Base-by-base conservation (phyloP, 2,113 vertebrate species). In the Euleptes europaea region DNA sequence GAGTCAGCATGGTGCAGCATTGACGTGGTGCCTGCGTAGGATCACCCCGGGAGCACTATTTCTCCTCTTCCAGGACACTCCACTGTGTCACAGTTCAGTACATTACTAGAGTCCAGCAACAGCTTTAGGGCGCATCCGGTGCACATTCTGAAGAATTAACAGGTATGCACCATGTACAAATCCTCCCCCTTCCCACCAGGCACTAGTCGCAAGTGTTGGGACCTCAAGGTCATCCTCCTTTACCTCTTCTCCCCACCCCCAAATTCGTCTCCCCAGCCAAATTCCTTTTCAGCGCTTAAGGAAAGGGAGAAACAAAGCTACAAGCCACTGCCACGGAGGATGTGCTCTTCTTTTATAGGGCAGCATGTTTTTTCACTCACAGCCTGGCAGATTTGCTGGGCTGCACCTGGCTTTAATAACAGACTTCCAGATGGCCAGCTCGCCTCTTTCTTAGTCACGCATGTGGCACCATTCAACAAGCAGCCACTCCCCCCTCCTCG, bases 331-430 rank as follows among this genome's bases (percentile, higher is more conserved):
- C 51, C 3, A 11, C 2, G 44, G n/a, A 57, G 28, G 60, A 47
- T 2, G 11, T 21, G 47, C 23, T 31, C 19, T 8, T 38, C 66
- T 70, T 78, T 1, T 17, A 8, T 57, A 60, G 65, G 81, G 57
- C 38, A 84, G 7, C 51, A 0, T 0, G 0, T 72, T 83, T 28
- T 88, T 13, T 49, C 49, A 14, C 47, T 42, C 76, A 10, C 83
- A 91, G 19, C 44, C 40, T 2, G 0, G 54, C 0, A 12, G 71
- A 86, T 70, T 67, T 72, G 70, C 63, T 90, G 87, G 84, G 67
- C 74, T 19, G 80, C 84, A 81, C 80, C 82, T 81, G 84, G 74
- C 71, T n/a, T 74, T 86, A 44, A 44, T 4, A 51, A 85, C 78
- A 88, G 82, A 81, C 60, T 86, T 0, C 0, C 3, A 51, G 33